phyloP scores from a whole-genome alignment of 2,113 vertebrate genomes.

The Leucosticte australis region DNA sequence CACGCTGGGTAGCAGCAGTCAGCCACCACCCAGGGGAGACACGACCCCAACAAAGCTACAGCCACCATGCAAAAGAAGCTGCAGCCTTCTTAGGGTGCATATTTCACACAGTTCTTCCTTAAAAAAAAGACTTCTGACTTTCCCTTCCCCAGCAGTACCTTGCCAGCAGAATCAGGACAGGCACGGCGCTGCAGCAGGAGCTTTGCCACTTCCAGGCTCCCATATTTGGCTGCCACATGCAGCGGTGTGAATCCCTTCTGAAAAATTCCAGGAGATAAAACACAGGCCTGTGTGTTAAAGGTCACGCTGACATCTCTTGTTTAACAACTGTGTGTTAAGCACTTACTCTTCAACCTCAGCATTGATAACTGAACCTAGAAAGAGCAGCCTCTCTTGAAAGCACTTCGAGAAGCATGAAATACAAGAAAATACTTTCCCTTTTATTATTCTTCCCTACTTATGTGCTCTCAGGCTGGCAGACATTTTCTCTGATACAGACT shows the following conservation, averaged over 20 bases:
- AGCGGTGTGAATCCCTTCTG: slow-evolving; percentile 98
- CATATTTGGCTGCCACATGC: slow-evolving; percentile 94
- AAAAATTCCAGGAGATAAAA: not conserved
- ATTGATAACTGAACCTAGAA: accelerated
- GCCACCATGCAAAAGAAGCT: not conserved
- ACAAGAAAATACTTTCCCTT: not conserved
- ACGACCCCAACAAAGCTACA: not conserved
- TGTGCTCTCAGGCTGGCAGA: not conserved
- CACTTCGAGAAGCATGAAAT: not conserved
- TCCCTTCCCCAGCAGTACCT: slow-evolving; percentile 73
- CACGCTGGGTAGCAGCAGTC: not conserved
- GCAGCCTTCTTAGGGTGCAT: accelerated
- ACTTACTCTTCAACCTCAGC: not conserved
- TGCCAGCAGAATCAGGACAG: slow-evolving; percentile 88
- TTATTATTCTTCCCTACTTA: not conserved
- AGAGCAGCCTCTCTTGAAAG: not conserved
- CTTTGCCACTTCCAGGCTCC: slow-evolving; percentile 93
- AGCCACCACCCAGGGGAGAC: not conserved
- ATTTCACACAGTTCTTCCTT: not conserved
- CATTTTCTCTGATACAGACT: not conserved
- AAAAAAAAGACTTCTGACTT: not conserved
- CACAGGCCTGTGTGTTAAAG: not conserved
- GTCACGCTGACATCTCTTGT: not conserved
- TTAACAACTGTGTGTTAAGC: not conserved
- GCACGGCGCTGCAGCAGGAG: slow-evolving; percentile 90